Conservation (phyloP, 2,113 vertebrate genomes). For the Zosterops lateralis region DNA sequence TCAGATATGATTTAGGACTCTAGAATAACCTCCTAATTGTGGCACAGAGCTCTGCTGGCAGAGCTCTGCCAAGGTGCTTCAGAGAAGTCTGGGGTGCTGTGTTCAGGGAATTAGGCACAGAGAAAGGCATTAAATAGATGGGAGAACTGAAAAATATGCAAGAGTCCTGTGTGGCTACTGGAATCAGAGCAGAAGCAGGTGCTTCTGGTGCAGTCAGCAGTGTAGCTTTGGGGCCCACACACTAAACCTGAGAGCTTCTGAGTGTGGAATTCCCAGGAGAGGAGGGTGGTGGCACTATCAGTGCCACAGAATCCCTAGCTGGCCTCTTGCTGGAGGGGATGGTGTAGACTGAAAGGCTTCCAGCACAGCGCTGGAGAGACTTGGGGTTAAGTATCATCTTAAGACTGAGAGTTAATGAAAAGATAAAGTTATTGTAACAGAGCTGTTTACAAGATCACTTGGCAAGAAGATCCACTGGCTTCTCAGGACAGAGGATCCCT, state of each 20-base stretch:
- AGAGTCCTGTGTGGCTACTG: not conserved
- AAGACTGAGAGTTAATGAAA: not conserved
- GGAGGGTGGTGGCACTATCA: not conserved
- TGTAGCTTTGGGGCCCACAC: not conserved
- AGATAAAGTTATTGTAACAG: not conserved
- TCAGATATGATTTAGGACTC: not conserved
- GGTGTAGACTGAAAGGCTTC: not conserved
- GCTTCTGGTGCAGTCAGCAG: not conserved
- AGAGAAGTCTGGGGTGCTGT: not conserved
- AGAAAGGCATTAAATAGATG: not conserved
- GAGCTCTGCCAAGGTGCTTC: not conserved
- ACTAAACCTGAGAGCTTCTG: not conserved
- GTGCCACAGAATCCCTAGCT: not conserved
- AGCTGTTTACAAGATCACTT: not conserved
- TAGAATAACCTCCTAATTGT: not conserved
- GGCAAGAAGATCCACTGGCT: not conserved
- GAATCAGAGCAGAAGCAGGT: not conserved
- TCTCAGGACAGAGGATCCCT: not conserved
- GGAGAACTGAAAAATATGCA: not conserved
- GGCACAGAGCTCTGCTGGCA: not conserved
- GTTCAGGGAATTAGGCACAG: not conserved
- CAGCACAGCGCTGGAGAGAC: not conserved
- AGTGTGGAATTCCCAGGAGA: not conserved
- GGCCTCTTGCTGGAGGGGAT: not conserved
- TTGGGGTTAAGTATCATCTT: not conserved